Evolutionary conservation across 2,888 invertebrate genomes (phyloP).

Genomic region (Linnaemya vulpina): DNA sequence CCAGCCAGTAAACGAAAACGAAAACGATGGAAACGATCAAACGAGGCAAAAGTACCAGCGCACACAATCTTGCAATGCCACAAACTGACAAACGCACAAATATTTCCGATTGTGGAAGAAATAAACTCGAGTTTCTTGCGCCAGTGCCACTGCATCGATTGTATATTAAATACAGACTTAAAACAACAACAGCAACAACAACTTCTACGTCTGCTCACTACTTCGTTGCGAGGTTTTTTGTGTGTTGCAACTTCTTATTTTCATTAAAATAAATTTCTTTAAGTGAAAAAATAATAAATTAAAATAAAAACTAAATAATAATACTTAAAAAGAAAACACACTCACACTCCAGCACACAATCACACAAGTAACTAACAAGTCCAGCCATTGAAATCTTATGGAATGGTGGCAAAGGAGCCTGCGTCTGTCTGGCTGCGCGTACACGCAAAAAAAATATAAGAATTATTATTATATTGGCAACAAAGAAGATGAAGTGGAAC

Average conservation of each 20-base stretch:
- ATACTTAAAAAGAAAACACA: constrained; percentile 41
- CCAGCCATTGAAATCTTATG: constrained; percentile 38
- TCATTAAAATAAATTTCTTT: constrained; percentile 72
- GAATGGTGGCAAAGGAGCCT: constrained; percentile 21
- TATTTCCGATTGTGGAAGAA: not conserved
- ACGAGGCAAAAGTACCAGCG: not conserved
- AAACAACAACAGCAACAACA: constrained; percentile 45
- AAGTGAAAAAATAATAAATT: constrained; percentile 71
- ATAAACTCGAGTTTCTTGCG: constrained; percentile 33
- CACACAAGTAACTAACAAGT: constrained; percentile 35
- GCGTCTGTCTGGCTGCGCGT: not conserved
- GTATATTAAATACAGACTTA: constrained; percentile 36
- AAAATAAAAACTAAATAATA: constrained; percentile 68
- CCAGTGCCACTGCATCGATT: constrained; percentile 30
- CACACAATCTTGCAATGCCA: not conserved
- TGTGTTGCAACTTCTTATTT: constrained; percentile 42
- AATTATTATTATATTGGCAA: constrained; percentile 35
- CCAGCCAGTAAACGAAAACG: not conserved
- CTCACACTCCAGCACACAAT: not conserved
- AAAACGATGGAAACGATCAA: constrained; percentile 19
- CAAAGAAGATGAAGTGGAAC: constrained; percentile 32
- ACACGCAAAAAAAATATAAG: not conserved
- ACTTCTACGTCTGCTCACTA: constrained; percentile 20
- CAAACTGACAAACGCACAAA: not conserved
- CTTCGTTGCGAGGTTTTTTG: not conserved